Evolutionary conservation across 2,888 invertebrate genomes (phyloP).

Genomic region (Anthophora plumipes): DNA sequence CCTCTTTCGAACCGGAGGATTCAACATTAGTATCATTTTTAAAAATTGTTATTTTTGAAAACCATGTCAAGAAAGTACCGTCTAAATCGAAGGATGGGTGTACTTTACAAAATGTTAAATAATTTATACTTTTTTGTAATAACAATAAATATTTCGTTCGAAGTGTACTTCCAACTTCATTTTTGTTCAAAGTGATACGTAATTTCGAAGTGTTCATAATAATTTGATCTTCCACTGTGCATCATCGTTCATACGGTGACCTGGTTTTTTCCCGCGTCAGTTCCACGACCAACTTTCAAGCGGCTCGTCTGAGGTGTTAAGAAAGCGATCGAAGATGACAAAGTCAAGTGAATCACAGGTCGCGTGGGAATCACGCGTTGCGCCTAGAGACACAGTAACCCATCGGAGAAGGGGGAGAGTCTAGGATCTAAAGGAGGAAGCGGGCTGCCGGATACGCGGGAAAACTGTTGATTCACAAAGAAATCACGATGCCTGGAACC

Average conservation of each 20-base stretch:
- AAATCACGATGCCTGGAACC: slow-evolving; percentile 40
- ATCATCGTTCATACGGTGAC: neutral
- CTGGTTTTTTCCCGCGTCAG: slow-evolving; percentile 1
- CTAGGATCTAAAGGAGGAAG: slow-evolving; percentile 29
- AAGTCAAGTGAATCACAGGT: slow-evolving; percentile 52
- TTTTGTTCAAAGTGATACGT: too few species aligned
- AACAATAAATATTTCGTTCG: too few species aligned
- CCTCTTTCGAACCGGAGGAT: too few species aligned
- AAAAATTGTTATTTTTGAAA: too few species aligned
- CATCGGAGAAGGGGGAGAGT: slow-evolving; percentile 32
- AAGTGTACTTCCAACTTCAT: too few species aligned
- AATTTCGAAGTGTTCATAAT: too few species aligned
- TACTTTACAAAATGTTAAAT: too few species aligned
- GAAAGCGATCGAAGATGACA: slow-evolving; percentile 55
- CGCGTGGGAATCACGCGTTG: slow-evolving; percentile 55
- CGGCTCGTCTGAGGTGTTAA: neutral
- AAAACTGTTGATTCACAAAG: slow-evolving; percentile 56
- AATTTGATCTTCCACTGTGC: too few species aligned
- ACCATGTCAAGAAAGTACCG: too few species aligned
- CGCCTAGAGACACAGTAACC: slow-evolving; percentile 44
- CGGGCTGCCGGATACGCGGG: slow-evolving; percentile 30
- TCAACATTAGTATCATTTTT: too few species aligned
- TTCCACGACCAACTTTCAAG: slow-evolving; percentile 10
- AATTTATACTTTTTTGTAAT: too few species aligned
- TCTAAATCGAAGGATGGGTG: too few species aligned